phyloP scores from a whole-genome alignment of 2,888 invertebrate genomes.

The Penaeus monodon region DNA sequence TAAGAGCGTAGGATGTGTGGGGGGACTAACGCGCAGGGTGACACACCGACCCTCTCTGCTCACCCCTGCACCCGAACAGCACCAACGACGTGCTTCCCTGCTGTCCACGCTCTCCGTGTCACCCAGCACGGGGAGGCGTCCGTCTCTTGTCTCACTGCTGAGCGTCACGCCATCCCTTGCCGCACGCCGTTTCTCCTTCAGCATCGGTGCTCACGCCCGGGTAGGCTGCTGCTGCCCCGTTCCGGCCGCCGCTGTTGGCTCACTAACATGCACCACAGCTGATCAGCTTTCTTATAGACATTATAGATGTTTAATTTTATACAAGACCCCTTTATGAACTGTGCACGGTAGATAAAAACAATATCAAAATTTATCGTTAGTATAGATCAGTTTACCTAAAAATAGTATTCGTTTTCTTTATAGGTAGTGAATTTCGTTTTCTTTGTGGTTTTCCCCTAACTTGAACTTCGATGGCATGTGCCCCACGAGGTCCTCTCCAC shows the following conservation, averaged over 20 bases:
- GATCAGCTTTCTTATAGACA: constrained; percentile 14
- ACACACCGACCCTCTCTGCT: constrained; percentile 29
- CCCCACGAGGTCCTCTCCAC: too few relatives aligned
- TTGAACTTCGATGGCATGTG: too few relatives aligned
- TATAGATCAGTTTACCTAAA: constrained; percentile 6
- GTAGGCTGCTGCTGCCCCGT: constrained; percentile 36
- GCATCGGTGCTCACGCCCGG: constrained; percentile 45
- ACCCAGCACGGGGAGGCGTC: constrained; percentile 34
- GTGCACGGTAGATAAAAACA: constrained; percentile 13
- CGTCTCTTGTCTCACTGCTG: constrained; percentile 50
- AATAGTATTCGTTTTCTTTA: constrained; percentile 22
- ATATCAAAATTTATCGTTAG: background rate
- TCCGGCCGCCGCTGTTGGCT: constrained; percentile 12
- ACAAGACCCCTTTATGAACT: constrained; percentile 5
- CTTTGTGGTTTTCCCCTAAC: too few relatives aligned
- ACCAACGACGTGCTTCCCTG: constrained; percentile 47
- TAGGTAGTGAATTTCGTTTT: background rate
- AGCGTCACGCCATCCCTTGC: constrained; percentile 55
- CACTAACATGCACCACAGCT: constrained; percentile 24
- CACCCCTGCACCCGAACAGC: constrained; percentile 34
- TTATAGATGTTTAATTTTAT: background rate
- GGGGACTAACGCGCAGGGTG: constrained; percentile 4
- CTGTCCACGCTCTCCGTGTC: constrained; percentile 45
- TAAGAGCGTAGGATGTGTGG: constrained; percentile 17
- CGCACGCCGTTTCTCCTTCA: constrained; percentile 56